A percentile compares a stretch with the other conserved stretches of the same genome.
Conservation (phyloP, 2,113 vertebrate genomes). For the Pelecanus crispus region DNA sequence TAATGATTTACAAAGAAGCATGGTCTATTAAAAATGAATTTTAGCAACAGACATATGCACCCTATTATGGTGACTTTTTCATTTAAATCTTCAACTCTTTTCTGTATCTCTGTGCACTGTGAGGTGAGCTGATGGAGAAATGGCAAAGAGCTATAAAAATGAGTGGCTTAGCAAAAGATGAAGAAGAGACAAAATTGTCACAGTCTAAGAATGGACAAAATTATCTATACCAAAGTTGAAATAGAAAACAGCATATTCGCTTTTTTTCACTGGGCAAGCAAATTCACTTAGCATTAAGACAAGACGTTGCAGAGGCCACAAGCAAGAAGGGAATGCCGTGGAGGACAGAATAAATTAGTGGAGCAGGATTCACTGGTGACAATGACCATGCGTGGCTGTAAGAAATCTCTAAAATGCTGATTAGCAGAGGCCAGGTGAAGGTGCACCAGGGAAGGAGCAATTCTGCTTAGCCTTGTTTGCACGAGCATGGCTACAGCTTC, state of each 20-base stretch:
- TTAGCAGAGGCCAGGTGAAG: background rate
- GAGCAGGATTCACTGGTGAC: background rate
- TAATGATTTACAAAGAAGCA: conserved; percentile 25
- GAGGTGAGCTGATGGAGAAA: background rate
- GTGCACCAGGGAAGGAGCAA: background rate
- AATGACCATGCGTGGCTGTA: background rate
- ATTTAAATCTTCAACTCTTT: background rate
- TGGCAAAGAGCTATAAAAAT: background rate
- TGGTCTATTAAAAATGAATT: conserved; percentile 4
- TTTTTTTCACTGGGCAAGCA: background rate
- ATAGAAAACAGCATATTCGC: background rate
- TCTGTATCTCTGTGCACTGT: background rate
- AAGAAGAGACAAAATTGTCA: background rate
- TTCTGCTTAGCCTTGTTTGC: background rate
- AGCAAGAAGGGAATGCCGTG: background rate
- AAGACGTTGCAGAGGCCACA: background rate
- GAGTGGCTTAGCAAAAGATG: background rate
- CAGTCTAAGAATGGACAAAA: background rate
- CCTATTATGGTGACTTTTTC: background rate
- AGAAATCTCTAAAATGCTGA: background rate
- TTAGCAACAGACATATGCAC: background rate
- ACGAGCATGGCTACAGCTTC: background rate
- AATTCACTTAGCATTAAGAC: background rate
- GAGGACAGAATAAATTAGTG: background rate
- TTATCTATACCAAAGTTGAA: background rate